phyloP scores from a whole-genome alignment of 92 coral and sea anemone genomes.

The Blastomussa wellsi region DNA sequence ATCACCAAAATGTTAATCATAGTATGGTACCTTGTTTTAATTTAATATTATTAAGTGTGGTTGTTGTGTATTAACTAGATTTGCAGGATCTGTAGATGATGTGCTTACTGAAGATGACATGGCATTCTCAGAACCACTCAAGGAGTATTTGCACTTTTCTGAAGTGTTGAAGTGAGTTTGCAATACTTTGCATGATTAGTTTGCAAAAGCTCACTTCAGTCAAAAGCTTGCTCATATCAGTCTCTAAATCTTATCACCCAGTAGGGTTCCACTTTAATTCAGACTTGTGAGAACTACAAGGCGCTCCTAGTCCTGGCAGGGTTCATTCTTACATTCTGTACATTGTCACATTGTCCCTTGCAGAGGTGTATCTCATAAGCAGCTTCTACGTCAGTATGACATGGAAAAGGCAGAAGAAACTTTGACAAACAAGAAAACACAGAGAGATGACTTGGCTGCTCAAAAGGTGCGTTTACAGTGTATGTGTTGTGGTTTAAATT shows the following conservation, averaged over 20 bases:
- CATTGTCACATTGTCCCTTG: not conserved
- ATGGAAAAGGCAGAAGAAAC: conserved; percentile 90
- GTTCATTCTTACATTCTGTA: not conserved
- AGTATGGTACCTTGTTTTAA: no score
- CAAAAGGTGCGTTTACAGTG: conserved; percentile 77
- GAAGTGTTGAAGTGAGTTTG: conserved; percentile 81
- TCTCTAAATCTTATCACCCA: no score
- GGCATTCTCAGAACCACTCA: conserved; percentile 81
- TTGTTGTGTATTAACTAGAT: conserved; percentile 32
- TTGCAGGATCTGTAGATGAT: conserved; percentile 83
- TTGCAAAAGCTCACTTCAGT: no score
- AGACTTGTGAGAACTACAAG: not conserved
- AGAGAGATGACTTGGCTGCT: conserved; percentile 72
- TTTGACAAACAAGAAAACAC: conserved; percentile 68
- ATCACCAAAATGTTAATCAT: no score
- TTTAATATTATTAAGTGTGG: not conserved
- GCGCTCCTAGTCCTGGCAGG: not conserved
- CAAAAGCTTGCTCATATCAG: no score
- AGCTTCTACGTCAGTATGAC: conserved; percentile 94
- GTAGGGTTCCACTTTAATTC: not conserved
- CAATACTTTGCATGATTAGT: no score
- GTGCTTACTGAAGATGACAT: conserved; percentile 85
- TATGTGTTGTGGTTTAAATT: no score
- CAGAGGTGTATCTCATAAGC: conserved; percentile 89
- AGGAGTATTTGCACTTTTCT: conserved; percentile 83